phyloP scores from a whole-genome alignment of 2,113 vertebrate species.

The Pantherophis guttatus region DNA sequence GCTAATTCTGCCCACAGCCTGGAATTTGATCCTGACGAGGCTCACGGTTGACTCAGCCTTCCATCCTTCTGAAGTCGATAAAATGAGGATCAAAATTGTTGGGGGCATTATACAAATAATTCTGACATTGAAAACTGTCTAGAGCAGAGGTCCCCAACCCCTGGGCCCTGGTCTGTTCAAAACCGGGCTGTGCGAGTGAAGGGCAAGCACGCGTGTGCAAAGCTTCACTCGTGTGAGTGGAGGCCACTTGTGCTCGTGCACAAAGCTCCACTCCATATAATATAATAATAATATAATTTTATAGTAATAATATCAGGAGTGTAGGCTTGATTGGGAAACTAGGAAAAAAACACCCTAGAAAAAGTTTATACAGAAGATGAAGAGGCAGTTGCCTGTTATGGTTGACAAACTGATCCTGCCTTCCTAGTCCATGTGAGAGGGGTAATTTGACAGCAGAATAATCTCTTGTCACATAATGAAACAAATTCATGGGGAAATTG shows the following conservation, averaged over 20 bases:
- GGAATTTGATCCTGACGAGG: background rate
- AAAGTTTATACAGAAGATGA: background rate
- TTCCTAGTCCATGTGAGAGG: background rate
- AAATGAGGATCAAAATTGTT: background rate
- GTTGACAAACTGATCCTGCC: background rate
- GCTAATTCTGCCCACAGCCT: background rate
- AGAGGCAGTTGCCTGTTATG: background rate
- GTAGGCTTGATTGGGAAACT: background rate
- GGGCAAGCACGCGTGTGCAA: background rate
- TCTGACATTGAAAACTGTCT: background rate
- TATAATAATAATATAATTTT: background rate
- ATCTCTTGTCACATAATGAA: background rate
- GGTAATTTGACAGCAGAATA: background rate
- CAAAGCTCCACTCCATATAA: background rate
- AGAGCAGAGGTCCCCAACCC: background rate
- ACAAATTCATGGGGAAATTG: background rate
- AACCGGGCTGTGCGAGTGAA: background rate
- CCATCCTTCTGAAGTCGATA: background rate
- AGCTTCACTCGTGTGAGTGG: fast-evolving
- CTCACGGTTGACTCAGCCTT: background rate
- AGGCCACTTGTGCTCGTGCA: background rate
- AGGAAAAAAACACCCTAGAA: background rate
- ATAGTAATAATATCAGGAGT: background rate
- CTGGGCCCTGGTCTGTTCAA: background rate
- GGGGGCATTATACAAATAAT: background rate